Base-by-base conservation (phyloP, 2,888 invertebrate genomes). In the Arge pagana region DNA sequence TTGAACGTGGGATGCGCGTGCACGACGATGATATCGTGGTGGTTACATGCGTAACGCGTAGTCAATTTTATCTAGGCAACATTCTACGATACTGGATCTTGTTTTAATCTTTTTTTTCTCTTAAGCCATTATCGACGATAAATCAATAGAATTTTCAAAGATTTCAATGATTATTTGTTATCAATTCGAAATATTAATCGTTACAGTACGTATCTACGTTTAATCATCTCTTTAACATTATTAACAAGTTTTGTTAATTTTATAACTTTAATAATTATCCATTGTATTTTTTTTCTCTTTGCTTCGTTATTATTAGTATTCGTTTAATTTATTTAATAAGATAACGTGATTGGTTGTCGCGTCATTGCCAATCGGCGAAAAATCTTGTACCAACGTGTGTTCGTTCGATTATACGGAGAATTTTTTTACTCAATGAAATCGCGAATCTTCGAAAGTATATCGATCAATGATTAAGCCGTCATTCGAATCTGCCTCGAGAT, bases 271-370 rank as follows among this genome's bases (percentile, higher is more conserved):
- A 26, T 36, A 23, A 16, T 35, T 31, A 43, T 53, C 52, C 55
- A 50, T 60, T 56, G 51, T 49, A 11, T 58, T 63, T 57, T 58
- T 62, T 61, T 58, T 52, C 42, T 60, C 53, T 54, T 54, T 61
- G 62, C 57, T 63, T 63, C 48, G 60, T 61, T 60, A 52, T 55
- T 56, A 56, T 51, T 53, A 42, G 52, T 68, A 68, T 64, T 57
- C 53, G 45, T 67, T 65, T 65, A 62, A 63, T 63, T 52, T 70
- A 70, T 71, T 71, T 70, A 70, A n/a, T 70, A 68, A 70, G 67
- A 68, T 73, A 74, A 74, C 67, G 66, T 75, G 75, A 75, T 75
- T 75, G 75, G 74, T 71, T 75, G 65, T 75, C 75, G 75, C 75
- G 70, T 72, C 70, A 64, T 63, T 62, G 61, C 61, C 62, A 54